Conservation (phyloP, 2,888 invertebrate species). For the Diaphora mendica region DNA sequence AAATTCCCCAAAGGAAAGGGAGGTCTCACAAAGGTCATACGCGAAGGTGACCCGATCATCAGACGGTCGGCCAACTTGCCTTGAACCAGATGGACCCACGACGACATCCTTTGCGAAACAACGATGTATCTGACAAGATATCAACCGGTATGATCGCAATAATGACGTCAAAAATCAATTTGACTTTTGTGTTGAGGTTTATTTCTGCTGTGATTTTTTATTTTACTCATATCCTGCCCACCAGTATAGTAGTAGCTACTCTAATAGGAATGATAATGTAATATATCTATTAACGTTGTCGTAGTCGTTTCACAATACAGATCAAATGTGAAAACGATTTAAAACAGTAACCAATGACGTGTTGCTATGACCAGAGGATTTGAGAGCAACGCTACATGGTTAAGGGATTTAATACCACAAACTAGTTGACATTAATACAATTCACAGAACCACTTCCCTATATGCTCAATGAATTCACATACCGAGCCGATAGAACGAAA, state of each 20-base stretch:
- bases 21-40: conserved; percentile 73
- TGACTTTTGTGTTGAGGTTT: background rate
- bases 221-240: background rate
- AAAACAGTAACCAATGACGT: background rate
- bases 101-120: conserved; percentile 65
- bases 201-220: background rate
- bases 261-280: background rate
- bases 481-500: too few relatives aligned
- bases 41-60: conserved; percentile 76
- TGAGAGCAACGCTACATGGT: background rate
- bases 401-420: too few relatives aligned
- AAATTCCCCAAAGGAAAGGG: conserved; percentile 74
- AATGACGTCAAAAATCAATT: conserved; percentile 26
- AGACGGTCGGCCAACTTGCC: conserved; percentile 66
- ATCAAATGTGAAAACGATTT: background rate
- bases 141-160: conserved; percentile 20
- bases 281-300: background rate
- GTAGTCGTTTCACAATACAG: background rate
- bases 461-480: too few relatives aligned
- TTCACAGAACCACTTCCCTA: too few relatives aligned
- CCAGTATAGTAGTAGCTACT: background rate
- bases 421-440: too few relatives aligned
- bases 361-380: background rate
- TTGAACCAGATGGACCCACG: conserved; percentile 73
- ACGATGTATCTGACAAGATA: conserved; percentile 38